phyloP scores from a whole-genome alignment of 2,888 invertebrate genomes.

The Harmothoe impar region DNA sequence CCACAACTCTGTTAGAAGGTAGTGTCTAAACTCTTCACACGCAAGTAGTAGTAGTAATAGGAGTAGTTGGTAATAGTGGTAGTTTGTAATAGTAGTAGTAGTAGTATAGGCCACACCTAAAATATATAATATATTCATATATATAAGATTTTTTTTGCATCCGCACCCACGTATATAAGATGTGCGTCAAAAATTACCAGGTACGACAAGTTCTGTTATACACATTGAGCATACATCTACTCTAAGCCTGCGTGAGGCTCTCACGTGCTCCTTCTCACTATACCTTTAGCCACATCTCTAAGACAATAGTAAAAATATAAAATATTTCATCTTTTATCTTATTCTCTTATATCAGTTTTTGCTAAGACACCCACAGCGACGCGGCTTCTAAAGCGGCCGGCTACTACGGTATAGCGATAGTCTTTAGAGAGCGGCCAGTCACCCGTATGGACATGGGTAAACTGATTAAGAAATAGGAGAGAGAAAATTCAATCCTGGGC shows the following conservation, averaged over 20 bases:
- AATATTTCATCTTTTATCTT: conserved; percentile 18
- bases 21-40: conserved; percentile 53
- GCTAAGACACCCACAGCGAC: conserved; percentile 49
- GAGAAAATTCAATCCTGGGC: no score
- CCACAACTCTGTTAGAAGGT: conserved; percentile 34
- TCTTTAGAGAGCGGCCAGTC: no score
- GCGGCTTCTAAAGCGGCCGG: background rate
- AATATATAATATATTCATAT: conserved; percentile 60
- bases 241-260: background rate
- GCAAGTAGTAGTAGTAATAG: background rate
- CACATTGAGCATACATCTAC: conserved; percentile 55
- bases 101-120: conserved; percentile 59
- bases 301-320: conserved; percentile 61
- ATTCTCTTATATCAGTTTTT: conserved; percentile 19
- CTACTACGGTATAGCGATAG: no score
- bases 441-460: no score
- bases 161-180: conserved; percentile 61
- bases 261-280: conserved; percentile 1
- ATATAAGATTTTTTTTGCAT: conserved; percentile 57
- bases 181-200: conserved; percentile 57
- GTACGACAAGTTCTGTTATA: conserved; percentile 44
- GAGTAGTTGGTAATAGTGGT: no score
- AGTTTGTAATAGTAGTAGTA: background rate
- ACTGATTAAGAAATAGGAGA: no score
- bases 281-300: conserved; percentile 55